Base-by-base conservation (phyloP, 2,888 invertebrate species). In the Terebella lapidaria region DNA sequence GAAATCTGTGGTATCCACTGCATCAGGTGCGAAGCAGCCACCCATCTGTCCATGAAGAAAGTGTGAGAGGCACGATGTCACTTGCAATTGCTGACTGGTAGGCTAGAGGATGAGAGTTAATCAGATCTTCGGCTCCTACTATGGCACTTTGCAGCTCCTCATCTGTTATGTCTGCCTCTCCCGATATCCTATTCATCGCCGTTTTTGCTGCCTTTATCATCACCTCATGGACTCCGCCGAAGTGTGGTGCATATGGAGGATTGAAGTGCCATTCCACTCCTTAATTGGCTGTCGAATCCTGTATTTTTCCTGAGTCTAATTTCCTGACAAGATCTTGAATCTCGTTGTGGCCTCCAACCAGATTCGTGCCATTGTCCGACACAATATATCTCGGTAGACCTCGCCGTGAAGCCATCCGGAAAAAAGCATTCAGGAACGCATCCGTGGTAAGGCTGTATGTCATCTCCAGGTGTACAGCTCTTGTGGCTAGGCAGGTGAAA, bases 301-400 rank as follows among this genome's bases (percentile, higher is more conserved):
- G 5, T 5, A 26, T 26, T 53, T 25, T 5, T 26, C 26, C 24
- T 25, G 22, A 20, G 10, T 26, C 27, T 25, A 53, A 15, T 5
- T 5, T 27, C 10, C 26, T 53, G 10, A 26, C 27, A 26, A 20
- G 27, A n/a, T n/a, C n/a, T 55, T 35, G 35, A 10, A 55, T n/a
- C 22, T 55, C 55, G 18, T 42, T 29, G 55, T 55, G 30, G 30
- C 35, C 55, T 5, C 35, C 30, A 15, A 55, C 42, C 3, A 55
- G 42, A 25, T 55, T 55, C 18, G 35, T 55, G 15, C 55, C 55
- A 15, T 55, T 55, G 24, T 55, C 55, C 18, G 55, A 55, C 3
- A 10, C 20, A 4, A 55, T 25, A 4, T n/a, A 10, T 24, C 3
- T 24, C 10, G 55, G 55, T 18, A 55, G n/a, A 5, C 55, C 55